These are phyloP conservation scores for Lutjanus erythropterus DNA, from an alignment of 2,113 vertebrate species.

Conservation along the genomic window DNA sequence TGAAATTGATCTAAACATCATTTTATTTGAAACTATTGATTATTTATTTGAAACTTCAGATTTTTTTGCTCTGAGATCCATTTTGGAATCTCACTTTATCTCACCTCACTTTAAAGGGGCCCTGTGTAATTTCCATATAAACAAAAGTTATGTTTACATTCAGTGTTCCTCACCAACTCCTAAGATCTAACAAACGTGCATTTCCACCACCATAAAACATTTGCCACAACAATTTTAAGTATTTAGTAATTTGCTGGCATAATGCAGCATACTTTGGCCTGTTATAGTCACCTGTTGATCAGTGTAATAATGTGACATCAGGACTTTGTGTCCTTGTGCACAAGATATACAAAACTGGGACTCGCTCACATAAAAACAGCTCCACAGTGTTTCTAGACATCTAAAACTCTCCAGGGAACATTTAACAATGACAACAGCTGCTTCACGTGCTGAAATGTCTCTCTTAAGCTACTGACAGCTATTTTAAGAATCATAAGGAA, in stretches of 20 bases:
- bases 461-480: constrained; percentile 24
- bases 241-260: neutral
- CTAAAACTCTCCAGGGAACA: neutral
- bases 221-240: neutral
- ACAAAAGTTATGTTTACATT: neutral
- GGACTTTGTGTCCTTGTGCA: neutral
- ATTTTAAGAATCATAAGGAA: constrained; percentile 51
- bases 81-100: too few species aligned
- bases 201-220: neutral
- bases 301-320: neutral
- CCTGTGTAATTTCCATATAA: neutral
- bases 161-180: neutral
- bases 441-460: constrained; percentile 10
- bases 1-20: too few species aligned
- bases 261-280: neutral
- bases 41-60: too few species aligned
- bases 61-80: too few species aligned
- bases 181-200: neutral
- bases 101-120: too few species aligned
- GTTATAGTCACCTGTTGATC: neutral
- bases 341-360: neutral
- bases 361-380: neutral
- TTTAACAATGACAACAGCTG: constrained; percentile 24
- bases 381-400: neutral
- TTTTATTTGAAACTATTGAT: too few species aligned